Conservation (phyloP, 2,113 vertebrate genomes). For the Sterrhoptilus dennistouni region DNA sequence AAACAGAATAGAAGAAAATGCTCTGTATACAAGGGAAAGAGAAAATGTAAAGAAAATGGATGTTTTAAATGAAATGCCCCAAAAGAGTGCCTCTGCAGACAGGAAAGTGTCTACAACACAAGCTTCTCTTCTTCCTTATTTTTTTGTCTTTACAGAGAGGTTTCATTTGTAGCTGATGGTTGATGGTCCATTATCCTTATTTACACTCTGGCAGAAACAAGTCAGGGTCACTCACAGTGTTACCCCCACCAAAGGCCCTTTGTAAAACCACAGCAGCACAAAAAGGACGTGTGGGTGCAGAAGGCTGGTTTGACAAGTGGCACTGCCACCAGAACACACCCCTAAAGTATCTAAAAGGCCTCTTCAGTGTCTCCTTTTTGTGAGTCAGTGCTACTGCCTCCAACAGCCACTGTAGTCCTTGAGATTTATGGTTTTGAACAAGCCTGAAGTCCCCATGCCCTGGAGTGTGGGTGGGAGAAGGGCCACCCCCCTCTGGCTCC, state of each 20-base stretch:
- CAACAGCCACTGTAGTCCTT: background rate
- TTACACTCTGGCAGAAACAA: background rate
- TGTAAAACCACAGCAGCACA: background rate
- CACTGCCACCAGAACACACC: background rate
- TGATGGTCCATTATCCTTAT: background rate
- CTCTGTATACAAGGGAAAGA: background rate
- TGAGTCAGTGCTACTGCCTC: background rate
- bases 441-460: background rate
- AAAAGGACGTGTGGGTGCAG: background rate
- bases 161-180: background rate
- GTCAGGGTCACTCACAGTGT: background rate
- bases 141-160: background rate
- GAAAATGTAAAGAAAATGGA: background rate
- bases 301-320: background rate
- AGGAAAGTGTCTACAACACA: background rate
- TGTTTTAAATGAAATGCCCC: background rate
- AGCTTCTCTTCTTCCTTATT: background rate
- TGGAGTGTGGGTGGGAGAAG: background rate
- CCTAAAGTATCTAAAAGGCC: background rate
- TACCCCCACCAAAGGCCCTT: background rate
- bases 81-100: background rate
- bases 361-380: background rate
- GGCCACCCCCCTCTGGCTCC: background rate
- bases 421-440: background rate
- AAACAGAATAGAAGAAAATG: background rate